Conservation (phyloP, 2,113 vertebrate species). For the Phodopus roborovskii region DNA sequence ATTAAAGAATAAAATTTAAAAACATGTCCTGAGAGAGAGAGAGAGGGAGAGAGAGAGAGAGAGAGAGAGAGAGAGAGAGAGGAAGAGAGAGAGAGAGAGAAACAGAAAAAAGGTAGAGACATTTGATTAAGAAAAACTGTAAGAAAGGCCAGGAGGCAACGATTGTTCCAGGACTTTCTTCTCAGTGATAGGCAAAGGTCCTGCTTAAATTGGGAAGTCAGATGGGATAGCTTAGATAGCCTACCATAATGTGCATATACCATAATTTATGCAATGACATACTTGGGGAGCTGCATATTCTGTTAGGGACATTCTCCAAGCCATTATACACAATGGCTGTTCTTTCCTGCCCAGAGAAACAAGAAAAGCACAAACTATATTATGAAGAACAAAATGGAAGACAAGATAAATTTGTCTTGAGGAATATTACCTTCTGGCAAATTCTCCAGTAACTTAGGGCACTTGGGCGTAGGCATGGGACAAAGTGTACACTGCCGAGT, state of each 20-base stretch:
- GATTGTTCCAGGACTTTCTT: neutral
- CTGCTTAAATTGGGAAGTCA: neutral
- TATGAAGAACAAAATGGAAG: neutral
- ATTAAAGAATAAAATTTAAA: conserved; percentile 7
- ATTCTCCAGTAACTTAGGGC: neutral
- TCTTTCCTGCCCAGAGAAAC: neutral
- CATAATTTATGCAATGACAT: rapidly evolving
- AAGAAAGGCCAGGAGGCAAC: neutral
- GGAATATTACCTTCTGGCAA: neutral
- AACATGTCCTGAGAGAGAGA: neutral
- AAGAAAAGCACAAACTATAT: neutral
- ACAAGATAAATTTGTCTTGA: neutral
- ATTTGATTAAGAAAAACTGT: neutral
- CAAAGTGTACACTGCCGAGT: neutral
- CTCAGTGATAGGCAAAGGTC: neutral
- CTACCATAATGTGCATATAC: neutral
- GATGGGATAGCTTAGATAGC: neutral
- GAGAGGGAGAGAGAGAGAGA: no score
- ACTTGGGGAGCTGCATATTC: neutral
- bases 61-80: no score
- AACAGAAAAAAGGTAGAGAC: neutral
- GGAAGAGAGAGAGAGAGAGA: neutral
- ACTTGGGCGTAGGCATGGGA: neutral
- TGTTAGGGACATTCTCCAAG: neutral
- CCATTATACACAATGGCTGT: neutral